Evolutionary conservation across 2,113 vertebrate species (phyloP).

Genomic region (Mustelus asterias): DNA sequence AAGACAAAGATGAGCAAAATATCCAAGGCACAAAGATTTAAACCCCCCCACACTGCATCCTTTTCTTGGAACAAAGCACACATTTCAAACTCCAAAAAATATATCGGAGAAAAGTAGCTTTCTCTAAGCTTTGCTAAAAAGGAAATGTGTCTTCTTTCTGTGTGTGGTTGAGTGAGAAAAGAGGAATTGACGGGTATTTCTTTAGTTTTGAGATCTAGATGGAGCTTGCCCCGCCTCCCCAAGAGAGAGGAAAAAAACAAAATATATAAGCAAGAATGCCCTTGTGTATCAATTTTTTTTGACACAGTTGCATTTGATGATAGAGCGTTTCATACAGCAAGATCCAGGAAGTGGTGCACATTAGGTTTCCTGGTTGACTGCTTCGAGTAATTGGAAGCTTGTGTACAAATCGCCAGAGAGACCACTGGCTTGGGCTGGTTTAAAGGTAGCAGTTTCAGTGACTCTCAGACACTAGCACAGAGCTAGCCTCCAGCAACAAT

Average conservation of each 20-base stretch:
- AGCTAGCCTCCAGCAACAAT: constrained; percentile 48
- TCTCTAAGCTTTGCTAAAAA: neutral
- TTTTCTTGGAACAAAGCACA: neutral
- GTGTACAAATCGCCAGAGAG: neutral
- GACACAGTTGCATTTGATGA: neutral
- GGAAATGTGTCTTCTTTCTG: neutral
- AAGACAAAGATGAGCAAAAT: neutral
- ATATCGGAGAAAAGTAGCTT: neutral
- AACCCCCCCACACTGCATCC: neutral
- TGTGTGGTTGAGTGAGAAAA: neutral
- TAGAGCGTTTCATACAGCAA: no score
- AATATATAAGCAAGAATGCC: neutral
- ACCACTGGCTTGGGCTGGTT: neutral
- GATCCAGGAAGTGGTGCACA: constrained; percentile 14
- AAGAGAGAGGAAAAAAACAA: neutral
- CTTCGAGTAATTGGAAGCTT: neutral
- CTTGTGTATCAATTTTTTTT: neutral
- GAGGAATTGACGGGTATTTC: neutral
- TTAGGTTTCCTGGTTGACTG: neutral
- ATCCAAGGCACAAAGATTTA: neutral
- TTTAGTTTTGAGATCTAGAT: neutral
- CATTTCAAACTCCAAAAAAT: neutral
- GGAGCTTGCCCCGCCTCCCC: neutral
- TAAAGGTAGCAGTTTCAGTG: neutral
- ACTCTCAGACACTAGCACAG: neutral